phyloP scores from a whole-genome alignment of 2,888 invertebrate genomes.

The Sesia bembeciformis region DNA sequence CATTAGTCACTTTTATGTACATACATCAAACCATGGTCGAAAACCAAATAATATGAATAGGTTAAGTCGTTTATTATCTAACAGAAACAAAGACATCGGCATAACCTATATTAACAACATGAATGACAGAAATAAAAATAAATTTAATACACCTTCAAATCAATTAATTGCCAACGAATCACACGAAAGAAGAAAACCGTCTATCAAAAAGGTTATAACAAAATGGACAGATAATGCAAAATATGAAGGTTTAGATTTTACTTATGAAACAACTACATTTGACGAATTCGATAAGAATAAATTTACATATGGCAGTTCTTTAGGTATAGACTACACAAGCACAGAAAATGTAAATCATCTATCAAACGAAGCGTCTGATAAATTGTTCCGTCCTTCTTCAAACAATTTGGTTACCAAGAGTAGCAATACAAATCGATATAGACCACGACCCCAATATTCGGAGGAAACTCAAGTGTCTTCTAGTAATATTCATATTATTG shows the following conservation, averaged over 20 bases:
- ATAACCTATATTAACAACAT: not conserved
- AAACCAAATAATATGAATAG: constrained; percentile 4
- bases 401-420: not conserved
- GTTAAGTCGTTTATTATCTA: constrained; percentile 4
- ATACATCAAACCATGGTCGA: not conserved
- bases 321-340: constrained; percentile 16
- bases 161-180: constrained; percentile 1
- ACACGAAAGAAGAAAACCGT: constrained; percentile 29
- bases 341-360: constrained; percentile 19
- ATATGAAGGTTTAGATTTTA: constrained; percentile 54
- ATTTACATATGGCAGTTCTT: constrained; percentile 5
- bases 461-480: constrained; percentile 42
- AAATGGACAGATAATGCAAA: constrained; percentile 70
- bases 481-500: constrained; percentile 40
- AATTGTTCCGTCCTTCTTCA: constrained; percentile 14
- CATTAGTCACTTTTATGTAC: not conserved
- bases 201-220: constrained; percentile 60
- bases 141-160: not conserved
- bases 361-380: constrained; percentile 18
- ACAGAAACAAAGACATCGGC: not conserved
- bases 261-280: constrained; percentile 38
- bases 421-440: constrained; percentile 21
- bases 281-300: constrained; percentile 18
- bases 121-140: constrained; percentile 6
- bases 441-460: constrained; percentile 32